Conservation (phyloP, 1,140 invertebrate genomes). For the Platyscapa corneri region DNA sequence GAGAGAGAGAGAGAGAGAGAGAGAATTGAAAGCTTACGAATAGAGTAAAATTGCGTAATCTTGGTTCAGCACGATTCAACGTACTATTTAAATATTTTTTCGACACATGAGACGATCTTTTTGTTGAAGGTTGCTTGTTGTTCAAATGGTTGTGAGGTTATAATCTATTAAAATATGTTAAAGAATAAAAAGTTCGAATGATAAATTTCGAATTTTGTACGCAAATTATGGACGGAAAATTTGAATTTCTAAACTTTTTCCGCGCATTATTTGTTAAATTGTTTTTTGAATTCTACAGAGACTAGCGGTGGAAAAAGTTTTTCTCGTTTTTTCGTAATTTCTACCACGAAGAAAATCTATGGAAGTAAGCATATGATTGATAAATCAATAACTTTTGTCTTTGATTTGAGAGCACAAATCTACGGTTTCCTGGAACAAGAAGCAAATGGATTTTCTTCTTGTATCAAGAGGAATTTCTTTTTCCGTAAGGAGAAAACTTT, state of each 20-base stretch:
- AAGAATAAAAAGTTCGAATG: conserved; percentile 39
- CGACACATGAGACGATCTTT: conserved; percentile 63
- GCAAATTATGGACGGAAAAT: not conserved
- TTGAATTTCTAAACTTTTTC: conserved; percentile 44
- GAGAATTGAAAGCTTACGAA: not conserved
- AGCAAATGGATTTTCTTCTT: conserved; percentile 49
- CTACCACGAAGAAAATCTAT: not conserved
- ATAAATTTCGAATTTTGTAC: not conserved
- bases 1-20: not conserved
- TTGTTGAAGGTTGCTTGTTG: conserved; percentile 73
- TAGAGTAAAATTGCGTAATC: conserved; percentile 22
- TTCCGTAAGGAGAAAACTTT: not conserved
- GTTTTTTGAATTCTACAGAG: not conserved
- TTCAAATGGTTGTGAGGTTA: conserved; percentile 75
- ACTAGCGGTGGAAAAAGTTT: conserved; percentile 14
- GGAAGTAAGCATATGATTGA: not conserved
- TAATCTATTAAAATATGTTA: conserved; percentile 69
- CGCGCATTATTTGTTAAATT: conserved; percentile 34
- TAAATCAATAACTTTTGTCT: not conserved
- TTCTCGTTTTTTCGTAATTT: not conserved
- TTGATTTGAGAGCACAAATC: not conserved
- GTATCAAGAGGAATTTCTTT: conserved; percentile 40
- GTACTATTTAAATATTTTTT: conserved; percentile 69
- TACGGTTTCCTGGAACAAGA: not conserved
- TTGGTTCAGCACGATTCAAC: conserved; percentile 50